Evolutionary conservation across 2,113 vertebrate species (phyloP).

Genomic region (Parotia lawesii): DNA sequence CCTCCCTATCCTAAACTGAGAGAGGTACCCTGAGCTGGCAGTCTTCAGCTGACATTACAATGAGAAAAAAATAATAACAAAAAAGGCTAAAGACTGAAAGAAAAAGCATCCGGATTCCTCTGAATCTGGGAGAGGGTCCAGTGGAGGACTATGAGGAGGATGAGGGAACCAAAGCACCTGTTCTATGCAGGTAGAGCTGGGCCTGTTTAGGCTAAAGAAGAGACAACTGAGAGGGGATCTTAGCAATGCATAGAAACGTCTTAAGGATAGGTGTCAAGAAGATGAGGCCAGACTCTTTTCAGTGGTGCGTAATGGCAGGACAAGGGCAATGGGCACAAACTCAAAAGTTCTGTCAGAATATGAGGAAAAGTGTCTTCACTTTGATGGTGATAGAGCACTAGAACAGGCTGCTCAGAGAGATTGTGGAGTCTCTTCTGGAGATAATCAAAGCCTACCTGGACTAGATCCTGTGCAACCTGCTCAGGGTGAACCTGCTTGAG

Average conservation of each 20-base stretch:
- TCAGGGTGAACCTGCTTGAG: background rate
- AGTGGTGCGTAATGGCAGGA: background rate
- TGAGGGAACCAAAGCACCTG: background rate
- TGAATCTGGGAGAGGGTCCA: background rate
- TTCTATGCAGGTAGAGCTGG: too few species aligned
- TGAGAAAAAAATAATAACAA: background rate
- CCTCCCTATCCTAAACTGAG: background rate
- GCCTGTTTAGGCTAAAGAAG: background rate
- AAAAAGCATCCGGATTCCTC: background rate
- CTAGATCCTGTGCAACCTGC: background rate
- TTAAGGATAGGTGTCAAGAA: background rate
- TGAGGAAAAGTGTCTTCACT: background rate
- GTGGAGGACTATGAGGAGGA: too few species aligned
- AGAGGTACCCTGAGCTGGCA: background rate
- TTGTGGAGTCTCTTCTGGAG: background rate
- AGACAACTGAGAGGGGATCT: background rate
- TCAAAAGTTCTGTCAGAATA: background rate
- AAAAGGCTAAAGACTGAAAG: background rate
- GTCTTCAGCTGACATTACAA: background rate
- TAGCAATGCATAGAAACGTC: background rate
- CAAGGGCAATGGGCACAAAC: background rate
- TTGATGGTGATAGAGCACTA: rapidly evolving
- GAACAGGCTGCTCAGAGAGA: background rate
- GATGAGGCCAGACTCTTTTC: background rate
- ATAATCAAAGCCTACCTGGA: background rate